These are phyloP conservation scores for Serripes groenlandicus DNA, from an alignment of 2,888 invertebrate genomes.

Conservation along the genomic window DNA sequence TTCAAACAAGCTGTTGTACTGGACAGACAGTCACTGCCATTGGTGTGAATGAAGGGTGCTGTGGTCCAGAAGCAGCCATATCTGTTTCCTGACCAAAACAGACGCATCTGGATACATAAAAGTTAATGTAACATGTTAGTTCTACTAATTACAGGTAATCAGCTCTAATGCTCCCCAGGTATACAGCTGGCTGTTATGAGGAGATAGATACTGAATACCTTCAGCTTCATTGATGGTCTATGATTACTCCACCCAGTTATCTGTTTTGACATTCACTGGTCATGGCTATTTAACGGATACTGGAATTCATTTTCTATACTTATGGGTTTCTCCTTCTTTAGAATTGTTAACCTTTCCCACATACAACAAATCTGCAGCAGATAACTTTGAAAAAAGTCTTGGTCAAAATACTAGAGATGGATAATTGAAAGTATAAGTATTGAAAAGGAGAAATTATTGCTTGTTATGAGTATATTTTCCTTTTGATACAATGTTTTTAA, in stretches of 20 bases:
- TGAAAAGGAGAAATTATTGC: too few species aligned
- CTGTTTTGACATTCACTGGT: conserved; percentile 24
- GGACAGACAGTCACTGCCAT: too few species aligned
- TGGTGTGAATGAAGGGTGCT: not conserved
- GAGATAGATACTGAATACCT: conserved; percentile 16
- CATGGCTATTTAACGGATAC: conserved; percentile 7
- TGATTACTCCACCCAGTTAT: conserved; percentile 35
- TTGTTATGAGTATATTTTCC: too few species aligned
- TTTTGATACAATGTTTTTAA: too few species aligned
- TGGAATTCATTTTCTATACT: not conserved
- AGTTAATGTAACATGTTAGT: conserved; percentile 60
- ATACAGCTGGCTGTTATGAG: conserved; percentile 47
- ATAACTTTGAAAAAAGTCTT: too few species aligned
- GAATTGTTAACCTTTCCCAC: too few species aligned
- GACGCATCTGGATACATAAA: conserved; percentile 51
- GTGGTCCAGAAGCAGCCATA: conserved; percentile 6
- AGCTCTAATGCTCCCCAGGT: conserved; percentile 47
- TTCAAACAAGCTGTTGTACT: too few species aligned
- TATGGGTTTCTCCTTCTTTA: too few species aligned
- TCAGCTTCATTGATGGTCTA: not conserved
- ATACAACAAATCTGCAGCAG: too few species aligned
- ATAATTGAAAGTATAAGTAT: too few species aligned
- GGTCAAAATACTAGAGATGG: too few species aligned
- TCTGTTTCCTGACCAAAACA: conserved; percentile 25
- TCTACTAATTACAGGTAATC: conserved; percentile 57